phyloP scores from a whole-genome alignment of 2,113 vertebrate genomes.

The Cyprinodon variegatus region DNA sequence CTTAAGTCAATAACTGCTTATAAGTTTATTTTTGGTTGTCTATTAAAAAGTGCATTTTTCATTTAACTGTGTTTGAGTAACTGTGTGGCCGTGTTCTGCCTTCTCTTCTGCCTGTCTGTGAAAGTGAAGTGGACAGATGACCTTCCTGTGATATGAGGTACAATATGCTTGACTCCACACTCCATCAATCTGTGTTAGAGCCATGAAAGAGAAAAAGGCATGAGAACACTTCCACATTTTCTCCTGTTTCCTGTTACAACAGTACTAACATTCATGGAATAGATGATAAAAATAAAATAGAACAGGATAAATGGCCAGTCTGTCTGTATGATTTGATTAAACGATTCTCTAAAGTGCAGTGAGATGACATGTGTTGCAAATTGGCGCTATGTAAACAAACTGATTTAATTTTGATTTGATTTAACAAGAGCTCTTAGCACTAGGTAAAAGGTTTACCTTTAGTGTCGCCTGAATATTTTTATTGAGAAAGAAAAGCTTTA shows the following conservation, averaged over 20 bases:
- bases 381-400: too few species aligned
- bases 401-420: too few species aligned
- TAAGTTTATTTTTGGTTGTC: slow-evolving; percentile 23
- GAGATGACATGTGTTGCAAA: too few species aligned
- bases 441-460: slow-evolving; percentile 14
- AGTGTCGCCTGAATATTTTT: slow-evolving; percentile 7
- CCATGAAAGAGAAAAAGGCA: slow-evolving; percentile 18
- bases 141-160: slow-evolving; percentile 42
- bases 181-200: slow-evolving; percentile 51
- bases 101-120: slow-evolving; percentile 14
- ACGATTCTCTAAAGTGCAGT: too few species aligned
- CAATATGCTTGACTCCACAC: slow-evolving; percentile 24
- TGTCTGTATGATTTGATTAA: too few species aligned
- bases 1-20: slow-evolving; percentile 42
- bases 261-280: not conserved
- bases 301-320: too few species aligned
- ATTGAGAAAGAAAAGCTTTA: slow-evolving; percentile 13
- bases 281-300: too few species aligned
- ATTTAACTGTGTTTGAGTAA: not conserved
- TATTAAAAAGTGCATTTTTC: slow-evolving; percentile 9
- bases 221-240: slow-evolving; percentile 29
- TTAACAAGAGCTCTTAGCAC: slow-evolving; percentile 20
- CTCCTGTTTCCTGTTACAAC: slow-evolving; percentile 43
- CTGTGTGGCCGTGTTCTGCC: slow-evolving; percentile 2
- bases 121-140: slow-evolving; percentile 53